Evolutionary conservation across 1,140 invertebrate genomes (phyloP), one percentile per base, ranked within the genome.

Genomic region (Delia radicum): DNA sequence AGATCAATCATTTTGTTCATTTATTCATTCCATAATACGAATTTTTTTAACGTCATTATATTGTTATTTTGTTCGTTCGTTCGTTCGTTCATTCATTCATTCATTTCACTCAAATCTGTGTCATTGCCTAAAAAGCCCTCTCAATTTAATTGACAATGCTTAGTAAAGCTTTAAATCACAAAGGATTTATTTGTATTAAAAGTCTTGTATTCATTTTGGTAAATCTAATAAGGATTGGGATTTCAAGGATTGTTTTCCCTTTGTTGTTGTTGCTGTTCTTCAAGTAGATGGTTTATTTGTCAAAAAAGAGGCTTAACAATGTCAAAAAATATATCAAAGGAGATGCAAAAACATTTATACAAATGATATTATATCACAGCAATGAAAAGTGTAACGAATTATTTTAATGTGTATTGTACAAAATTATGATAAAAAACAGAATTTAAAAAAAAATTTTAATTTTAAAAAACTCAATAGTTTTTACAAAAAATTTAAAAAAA

Each of bases 121-220:
- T 37, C 65, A 31, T 1, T 21, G 65, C n/a, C 13, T 33, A 21
- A n/a, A 33, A 69, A 33, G 29, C 28, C 65, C 10, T 8, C 65
- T 69, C 21, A 29, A 69, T 69, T 69, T 69, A 69, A 69, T 69
- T 69, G 65, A 24, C 65, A 69, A 69, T 33, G n/a, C 21, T 69
- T 21, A n/a, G 27, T 33, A 33, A 18, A 33, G 63, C 15, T 29
- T 29, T 0, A 55, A 55, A 55, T 18, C 15, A 55, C 18, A 55
- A 55, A 24, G 21, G 37, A 42, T 55, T 55, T 55, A 33, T 55
- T 55, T 55, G n/a, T 55, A 18, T 15, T 48, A 15, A 48, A 48
- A 48, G 42, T 5, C 31, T 5, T 15, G n/a, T 48, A 12, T 48
- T 48, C 0, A 48, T 21, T 21, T 55, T 55, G 7, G 18, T 8